These are phyloP conservation scores for Ferrisia virgata DNA, from an alignment of 2,888 invertebrate species.

Conservation along the genomic window DNA sequence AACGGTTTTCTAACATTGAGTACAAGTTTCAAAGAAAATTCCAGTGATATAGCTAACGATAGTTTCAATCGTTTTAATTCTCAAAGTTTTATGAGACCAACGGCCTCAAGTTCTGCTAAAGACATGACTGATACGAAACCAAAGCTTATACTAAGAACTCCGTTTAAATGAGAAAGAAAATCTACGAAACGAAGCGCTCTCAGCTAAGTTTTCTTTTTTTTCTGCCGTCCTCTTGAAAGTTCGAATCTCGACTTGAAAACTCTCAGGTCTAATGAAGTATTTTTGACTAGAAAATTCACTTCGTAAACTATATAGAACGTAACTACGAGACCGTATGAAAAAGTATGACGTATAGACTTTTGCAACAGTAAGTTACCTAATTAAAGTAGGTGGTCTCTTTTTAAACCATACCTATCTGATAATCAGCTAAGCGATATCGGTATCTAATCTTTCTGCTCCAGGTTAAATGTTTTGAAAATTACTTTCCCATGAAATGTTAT, in stretches of 20 bases:
- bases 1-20: conserved; percentile 50
- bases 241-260: not conserved
- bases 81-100: conserved; percentile 80
- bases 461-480: no score
- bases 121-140: conserved; percentile 52
- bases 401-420: no score
- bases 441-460: no score
- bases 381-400: no score
- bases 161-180: conserved; percentile 42
- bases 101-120: conserved; percentile 78
- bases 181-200: no score
- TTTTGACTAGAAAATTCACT: not conserved
- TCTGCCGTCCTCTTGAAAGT: not conserved
- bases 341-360: no score
- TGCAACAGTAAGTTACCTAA: no score
- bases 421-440: no score
- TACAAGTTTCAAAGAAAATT: conserved; percentile 57
- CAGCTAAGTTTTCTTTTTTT: not conserved
- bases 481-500: no score
- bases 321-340: no score
- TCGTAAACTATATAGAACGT: not conserved
- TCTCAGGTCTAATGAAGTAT: not conserved
- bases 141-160: conserved; percentile 45
- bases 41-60: conserved; percentile 52
- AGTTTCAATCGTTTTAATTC: conserved; percentile 52